Evolutionary conservation across 2,113 vertebrate genomes (phyloP).

Genomic region (Addax nasomaculatus): DNA sequence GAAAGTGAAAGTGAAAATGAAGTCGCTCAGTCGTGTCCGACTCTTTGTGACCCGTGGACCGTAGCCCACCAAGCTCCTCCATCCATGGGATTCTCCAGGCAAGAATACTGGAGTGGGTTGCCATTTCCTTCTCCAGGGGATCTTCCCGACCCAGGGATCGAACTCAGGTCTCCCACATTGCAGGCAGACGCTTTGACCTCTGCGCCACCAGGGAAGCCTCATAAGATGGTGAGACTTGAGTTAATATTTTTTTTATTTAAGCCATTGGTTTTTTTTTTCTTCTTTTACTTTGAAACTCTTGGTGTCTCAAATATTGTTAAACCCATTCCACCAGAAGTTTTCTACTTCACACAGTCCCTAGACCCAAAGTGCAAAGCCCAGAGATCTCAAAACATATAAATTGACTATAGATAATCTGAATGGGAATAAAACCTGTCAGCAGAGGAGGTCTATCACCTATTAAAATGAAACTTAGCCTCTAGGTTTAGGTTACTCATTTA

Average conservation of each 20-base stretch:
- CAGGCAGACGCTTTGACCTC: no score
- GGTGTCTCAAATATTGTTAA: background rate
- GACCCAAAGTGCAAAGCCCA: background rate
- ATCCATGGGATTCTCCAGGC: no score
- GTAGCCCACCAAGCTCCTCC: no score
- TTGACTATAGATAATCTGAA: background rate
- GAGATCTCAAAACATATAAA: background rate
- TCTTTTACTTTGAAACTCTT: background rate
- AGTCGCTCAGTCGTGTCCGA: no score
- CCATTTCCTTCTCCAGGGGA: no score
- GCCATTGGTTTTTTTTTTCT: background rate
- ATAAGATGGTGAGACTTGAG: background rate
- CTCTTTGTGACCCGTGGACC: no score
- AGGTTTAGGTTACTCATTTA: background rate
- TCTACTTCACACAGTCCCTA: background rate
- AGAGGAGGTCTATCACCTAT: background rate
- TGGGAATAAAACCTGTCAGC: background rate
- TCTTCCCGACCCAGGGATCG: no score
- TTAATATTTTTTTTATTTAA: background rate
- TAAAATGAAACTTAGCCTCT: background rate
- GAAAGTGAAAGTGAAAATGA: no score
- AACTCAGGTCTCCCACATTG: no score
- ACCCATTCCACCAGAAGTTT: background rate
- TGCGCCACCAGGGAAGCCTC: background rate
- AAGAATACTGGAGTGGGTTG: no score